Evolutionary conservation across 2,797 vertebrate genomes (phyloP).

Genomic region (Muscicapa comitata): DNA sequence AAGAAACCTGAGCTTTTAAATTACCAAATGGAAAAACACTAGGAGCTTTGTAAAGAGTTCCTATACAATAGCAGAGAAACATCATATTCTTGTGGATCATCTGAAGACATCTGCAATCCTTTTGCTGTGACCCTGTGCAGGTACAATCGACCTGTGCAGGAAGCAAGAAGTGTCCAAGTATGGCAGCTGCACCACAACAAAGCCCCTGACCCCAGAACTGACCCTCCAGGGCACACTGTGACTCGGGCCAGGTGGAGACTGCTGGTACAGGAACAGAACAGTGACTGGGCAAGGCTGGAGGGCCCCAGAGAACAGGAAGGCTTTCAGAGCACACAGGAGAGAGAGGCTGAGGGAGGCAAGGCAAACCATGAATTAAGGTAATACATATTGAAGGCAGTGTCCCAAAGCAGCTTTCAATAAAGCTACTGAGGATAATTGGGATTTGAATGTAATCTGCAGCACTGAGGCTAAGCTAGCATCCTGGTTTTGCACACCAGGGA

Average conservation of each 20-base stretch:
- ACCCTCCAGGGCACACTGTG: background rate
- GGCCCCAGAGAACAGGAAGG: background rate
- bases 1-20: background rate
- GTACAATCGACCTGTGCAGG: background rate
- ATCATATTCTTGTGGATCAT: background rate
- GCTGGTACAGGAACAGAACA: background rate
- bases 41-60: background rate
- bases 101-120: background rate
- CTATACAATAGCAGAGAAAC: background rate
- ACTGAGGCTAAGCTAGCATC: background rate
- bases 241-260: background rate
- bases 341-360: background rate
- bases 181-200: background rate
- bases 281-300: fast-evolving
- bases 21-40: background rate
- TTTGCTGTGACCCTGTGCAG: background rate
- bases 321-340: background rate
- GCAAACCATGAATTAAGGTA: background rate
- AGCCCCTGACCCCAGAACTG: background rate
- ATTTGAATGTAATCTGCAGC: background rate
- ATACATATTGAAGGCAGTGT: background rate
- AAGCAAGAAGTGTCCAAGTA: background rate
- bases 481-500: background rate
- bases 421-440: background rate
- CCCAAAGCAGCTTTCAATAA: background rate